Base-by-base conservation (phyloP, 2,797 vertebrate species). In the Rhynchonycteris naso region DNA sequence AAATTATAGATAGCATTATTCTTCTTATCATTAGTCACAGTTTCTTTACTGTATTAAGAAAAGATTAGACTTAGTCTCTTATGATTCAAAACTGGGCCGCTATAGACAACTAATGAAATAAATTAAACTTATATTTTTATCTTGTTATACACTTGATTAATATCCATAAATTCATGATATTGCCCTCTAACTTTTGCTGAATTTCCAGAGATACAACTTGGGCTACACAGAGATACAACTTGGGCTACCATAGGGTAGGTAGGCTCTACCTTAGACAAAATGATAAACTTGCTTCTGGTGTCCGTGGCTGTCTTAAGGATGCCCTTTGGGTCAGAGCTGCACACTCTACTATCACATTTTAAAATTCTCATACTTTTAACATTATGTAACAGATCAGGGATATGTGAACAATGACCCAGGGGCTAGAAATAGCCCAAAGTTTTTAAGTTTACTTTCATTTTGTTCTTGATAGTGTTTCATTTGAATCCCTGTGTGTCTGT, bases 1-100 rank as follows among this genome's bases (percentile, higher is more conserved):
- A 87, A 56, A 71, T 96, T 75, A 80, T 59, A 95, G 59, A 90
- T 24, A 68, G 61, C 93, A 91, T 52, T 97, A 90, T 52, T 97
- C 71, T 96, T 96, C 18, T 87, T 66, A 28, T 89, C 84, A 96
- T 78, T 86, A 61, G 26, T 69, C 72, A 94, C 18, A 72, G 78
- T 50, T 24, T 92, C 13, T 72, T 19, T 69, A 79, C 80, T 94
- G 43, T 78, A 26, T 47, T 33, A 69, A 91, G 81, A 86, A 86
- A 93, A 65, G 68, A 85, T 26, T 15, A 38, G 16, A 93, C 86
- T 12, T 72, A 94, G 30, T 78, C 63, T 95, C 80, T 91, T 81
- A 63, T 61, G 80, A 86, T 94, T 91, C 35, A 83, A 33, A 86
- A 80, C 80, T 52, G 47, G 43, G 63, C 12, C 72, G 66, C 61